Conservation (phyloP, 2,888 invertebrate species). For the Gari tellinella region DNA sequence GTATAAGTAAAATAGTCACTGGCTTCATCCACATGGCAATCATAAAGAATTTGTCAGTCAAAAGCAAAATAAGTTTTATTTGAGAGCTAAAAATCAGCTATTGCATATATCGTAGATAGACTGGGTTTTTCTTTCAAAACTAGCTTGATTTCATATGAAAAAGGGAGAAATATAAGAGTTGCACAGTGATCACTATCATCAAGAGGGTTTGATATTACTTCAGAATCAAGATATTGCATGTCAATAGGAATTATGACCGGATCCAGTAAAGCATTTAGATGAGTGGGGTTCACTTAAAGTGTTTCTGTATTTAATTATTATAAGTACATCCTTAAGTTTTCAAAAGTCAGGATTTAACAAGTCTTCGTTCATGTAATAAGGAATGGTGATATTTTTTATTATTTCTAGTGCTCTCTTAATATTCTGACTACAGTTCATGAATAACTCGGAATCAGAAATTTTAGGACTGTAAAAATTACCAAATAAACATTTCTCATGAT, state of each 20-base stretch:
- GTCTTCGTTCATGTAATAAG: background rate
- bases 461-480: constrained; percentile 1
- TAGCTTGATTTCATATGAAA: background rate
- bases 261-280: constrained; percentile 1
- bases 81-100: background rate
- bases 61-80: background rate
- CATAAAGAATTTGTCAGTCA: background rate
- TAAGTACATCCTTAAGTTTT: background rate
- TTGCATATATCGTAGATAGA: background rate
- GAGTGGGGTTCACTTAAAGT: background rate
- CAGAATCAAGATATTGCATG: constrained; percentile 2
- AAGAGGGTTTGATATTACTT: background rate
- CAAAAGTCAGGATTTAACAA: background rate
- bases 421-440: background rate
- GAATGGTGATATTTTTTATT: background rate
- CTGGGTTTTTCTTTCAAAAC: constrained; percentile 3
- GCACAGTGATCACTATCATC: constrained; percentile 2
- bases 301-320: background rate
- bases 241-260: background rate
- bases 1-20: background rate
- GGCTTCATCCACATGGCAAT: background rate
- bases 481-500: background rate
- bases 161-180: background rate
- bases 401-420: constrained; percentile 2
- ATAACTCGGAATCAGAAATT: background rate